A percentile compares a stretch with the other conserved stretches of the same genome.
Conservation (phyloP, 1,140 invertebrate genomes). For the Drosophila guanche region DNA sequence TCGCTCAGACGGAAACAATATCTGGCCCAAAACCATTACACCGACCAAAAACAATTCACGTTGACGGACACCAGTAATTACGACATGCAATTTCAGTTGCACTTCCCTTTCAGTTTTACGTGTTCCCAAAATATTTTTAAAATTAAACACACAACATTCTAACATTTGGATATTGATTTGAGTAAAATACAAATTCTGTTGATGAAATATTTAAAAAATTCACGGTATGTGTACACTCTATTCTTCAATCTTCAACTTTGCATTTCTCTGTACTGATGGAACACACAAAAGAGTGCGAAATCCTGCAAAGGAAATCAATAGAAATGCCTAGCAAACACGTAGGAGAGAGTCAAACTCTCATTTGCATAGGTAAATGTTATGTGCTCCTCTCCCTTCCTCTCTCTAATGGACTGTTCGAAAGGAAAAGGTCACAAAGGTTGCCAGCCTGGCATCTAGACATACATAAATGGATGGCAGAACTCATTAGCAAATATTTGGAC, state of each 20-base stretch:
- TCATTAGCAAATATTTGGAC: slow-evolving; percentile 79
- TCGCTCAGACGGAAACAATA: slow-evolving; percentile 70
- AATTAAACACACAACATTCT: neutral
- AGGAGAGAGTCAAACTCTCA: slow-evolving; percentile 31
- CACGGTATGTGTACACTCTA: too few relatives aligned
- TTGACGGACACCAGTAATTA: slow-evolving; percentile 42
- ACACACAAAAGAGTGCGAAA: neutral
- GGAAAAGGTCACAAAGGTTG: slow-evolving; percentile 52
- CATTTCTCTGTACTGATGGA: too few relatives aligned
- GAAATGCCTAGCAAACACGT: slow-evolving; percentile 1
- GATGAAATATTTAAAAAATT: too few relatives aligned
- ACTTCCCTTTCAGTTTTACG: too few relatives aligned
- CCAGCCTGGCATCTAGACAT: slow-evolving; percentile 43
- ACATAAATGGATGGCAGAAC: slow-evolving; percentile 65
- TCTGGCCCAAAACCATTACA: slow-evolving; percentile 51
- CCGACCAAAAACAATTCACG: slow-evolving; percentile 9
- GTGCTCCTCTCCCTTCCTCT: slow-evolving; percentile 8
- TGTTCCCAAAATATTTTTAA: neutral
- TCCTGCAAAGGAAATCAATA: slow-evolving; percentile 39
- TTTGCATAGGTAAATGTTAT: slow-evolving; percentile 55
- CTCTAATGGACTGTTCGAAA: too few relatives aligned
- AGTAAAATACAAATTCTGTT: too few relatives aligned
- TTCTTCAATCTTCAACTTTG: too few relatives aligned
- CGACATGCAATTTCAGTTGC: slow-evolving; percentile 12
- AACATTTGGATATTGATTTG: neutral